Base-by-base conservation (phyloP, 1,140 invertebrate genomes). In the Drosophila nebulosa region DNA sequence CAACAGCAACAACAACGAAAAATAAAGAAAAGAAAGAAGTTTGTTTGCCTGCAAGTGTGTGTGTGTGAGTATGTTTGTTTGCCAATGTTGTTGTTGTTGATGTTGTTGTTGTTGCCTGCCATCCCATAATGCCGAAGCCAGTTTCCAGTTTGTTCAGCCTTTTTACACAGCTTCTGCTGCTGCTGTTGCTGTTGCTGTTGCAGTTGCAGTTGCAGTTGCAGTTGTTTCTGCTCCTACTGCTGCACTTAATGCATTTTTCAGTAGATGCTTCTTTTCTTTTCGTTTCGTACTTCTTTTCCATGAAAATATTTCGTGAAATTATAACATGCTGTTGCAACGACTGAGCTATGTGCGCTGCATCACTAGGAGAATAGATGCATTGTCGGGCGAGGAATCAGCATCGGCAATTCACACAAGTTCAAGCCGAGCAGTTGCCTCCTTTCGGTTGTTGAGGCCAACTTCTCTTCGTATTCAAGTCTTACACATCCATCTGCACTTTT, bases 241-340 rank as follows among this genome's bases (percentile, higher is more conserved):
- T 69, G 73, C 78, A 78, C 81, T 85, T 86, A 78, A 85, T 85
- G 80, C 81, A 86, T 85, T 85, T 85, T 85, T 84, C 80, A 84
- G 79, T 85, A 84, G 79, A 75, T 85, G 72, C 71, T 83, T 76
- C 58, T 60, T 73, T 84, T 84, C 39, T 42, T 46, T 46, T 46
- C 35, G 35, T 36, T 36, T 36, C 12, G 12, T 36, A 4, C 12
- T 46, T 16, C 16, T 18, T 46, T 46, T 46, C 65, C 74, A 72
- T 88, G 74, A 81, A 86, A 86, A 86, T 86, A 86, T 86, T 88
- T 86, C 74, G 78, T 88, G 59, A 86, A 86, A 86, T 86, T 86
- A 86, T 86, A 86, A 86, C 81, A 66, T 85, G 70, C 67, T 60
- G 76, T 51, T 35, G 56, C 67, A 61, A 50, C 64, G 60, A 50